Conservation (phyloP, 2,888 invertebrate genomes). For the Hesperia comma region DNA sequence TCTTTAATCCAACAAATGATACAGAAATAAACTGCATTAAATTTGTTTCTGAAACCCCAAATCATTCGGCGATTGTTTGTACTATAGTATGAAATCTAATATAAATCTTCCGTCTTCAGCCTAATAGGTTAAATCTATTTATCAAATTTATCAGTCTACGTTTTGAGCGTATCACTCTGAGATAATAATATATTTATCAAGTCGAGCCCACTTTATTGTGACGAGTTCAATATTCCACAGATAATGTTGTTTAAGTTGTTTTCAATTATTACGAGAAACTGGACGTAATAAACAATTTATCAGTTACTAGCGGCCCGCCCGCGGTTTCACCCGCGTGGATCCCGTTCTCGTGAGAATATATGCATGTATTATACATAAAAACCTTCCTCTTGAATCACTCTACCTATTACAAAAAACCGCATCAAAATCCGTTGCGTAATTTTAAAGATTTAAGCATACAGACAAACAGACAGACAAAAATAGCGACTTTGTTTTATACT, state of each 20-base stretch:
- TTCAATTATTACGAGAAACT: slow-evolving; percentile 28
- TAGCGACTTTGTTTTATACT: no score
- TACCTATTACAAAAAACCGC: no score
- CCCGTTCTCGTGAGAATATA: no score
- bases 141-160: slow-evolving; percentile 3
- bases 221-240: slow-evolving; percentile 47
- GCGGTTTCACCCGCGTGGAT: no score
- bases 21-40: background rate
- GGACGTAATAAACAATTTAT: background rate
- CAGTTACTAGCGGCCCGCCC: no score
- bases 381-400: no score
- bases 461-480: no score
- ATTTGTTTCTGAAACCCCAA: background rate
- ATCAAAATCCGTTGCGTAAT: no score
- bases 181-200: slow-evolving; percentile 14
- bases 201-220: slow-evolving; percentile 46
- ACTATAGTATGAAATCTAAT: background rate
- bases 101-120: background rate
- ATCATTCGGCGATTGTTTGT: background rate
- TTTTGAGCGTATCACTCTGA: background rate
- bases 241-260: slow-evolving; percentile 44
- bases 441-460: no score
- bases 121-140: background rate
- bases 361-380: no score
- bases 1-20: slow-evolving; percentile 1